These are phyloP conservation scores for Chrysogorgia sp. DNA, from an alignment of 92 coral and sea anemone species.

Conservation along the genomic window DNA sequence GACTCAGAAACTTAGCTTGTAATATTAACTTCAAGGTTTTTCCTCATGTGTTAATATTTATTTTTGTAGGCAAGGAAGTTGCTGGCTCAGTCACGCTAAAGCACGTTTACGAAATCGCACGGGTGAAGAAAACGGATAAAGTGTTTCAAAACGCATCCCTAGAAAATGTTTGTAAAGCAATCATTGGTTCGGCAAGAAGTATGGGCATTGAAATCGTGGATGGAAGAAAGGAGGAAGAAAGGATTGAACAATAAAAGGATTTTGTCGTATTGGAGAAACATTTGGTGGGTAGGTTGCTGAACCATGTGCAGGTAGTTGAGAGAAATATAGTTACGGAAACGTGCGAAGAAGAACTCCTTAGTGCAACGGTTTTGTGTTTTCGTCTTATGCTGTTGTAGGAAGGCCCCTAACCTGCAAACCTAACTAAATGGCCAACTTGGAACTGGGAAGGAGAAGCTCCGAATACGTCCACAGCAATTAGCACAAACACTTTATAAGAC, in stretches of 20 bases:
- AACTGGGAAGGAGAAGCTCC: too few species aligned
- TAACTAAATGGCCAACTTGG: too few species aligned
- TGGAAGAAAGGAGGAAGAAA: slow-evolving; percentile 34
- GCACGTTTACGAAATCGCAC: slow-evolving; percentile 92
- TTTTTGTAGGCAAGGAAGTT: slow-evolving; percentile 74
- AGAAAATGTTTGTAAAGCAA: slow-evolving; percentile 78
- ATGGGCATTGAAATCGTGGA: slow-evolving; percentile 83
- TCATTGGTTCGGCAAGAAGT: slow-evolving; percentile 94
- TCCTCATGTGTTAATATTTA: too few species aligned
- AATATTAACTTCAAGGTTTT: too few species aligned
- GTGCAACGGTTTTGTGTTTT: too few species aligned
- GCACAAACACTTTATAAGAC: too few species aligned
- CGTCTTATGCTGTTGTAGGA: too few species aligned
- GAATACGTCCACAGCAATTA: too few species aligned
- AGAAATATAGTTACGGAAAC: not conserved
- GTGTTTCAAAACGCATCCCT: slow-evolving; percentile 81
- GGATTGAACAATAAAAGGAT: not conserved
- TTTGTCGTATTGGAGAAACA: not conserved
- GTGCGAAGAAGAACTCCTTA: not conserved
- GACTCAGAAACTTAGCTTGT: too few species aligned
- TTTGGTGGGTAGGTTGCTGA: not conserved
- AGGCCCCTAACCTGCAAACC: too few species aligned
- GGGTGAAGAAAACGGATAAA: slow-evolving; percentile 77
- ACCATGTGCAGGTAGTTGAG: not conserved
- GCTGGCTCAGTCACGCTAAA: slow-evolving; percentile 88